Evolutionary conservation across 2,797 vertebrate genomes (phyloP), one percentile per base, ranked within the genome.

Genomic region (Notolepis coatsorum): DNA sequence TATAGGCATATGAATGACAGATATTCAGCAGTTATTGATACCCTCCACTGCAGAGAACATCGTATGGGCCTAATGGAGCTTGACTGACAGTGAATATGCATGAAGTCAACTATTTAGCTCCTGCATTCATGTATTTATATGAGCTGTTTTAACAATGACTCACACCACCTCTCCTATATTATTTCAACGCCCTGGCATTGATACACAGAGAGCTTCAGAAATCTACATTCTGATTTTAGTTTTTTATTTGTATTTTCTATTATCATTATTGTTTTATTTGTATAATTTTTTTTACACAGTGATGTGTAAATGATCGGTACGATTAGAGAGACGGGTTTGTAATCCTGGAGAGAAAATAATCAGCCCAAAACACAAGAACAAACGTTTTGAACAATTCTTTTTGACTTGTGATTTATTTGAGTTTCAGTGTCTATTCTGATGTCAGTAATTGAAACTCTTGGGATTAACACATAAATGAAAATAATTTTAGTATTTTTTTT

Each of bases 91-190:
- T 66, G 65, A 49, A 13, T 37, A 6, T 13, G 10, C 35, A 1
- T 1, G 10, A n/a, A 37, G 8, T 13, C 13, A 1, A 13, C 13
- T 13, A 5, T 37, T n/a, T 2, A 37, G 13, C 33, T 54, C 31
- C 18, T 21, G 5, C 28, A 23, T 45, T 63, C 52, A 61, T 67
- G 35, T 1, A 51, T 58, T 51, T 50, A 12, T 71, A 41, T 52
- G 61, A 57, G 46, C 10, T 7, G n/a, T n/a, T n/a, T n/a, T n/a
- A n/a, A n/a, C n/a, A n/a, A n/a, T n/a, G n/a, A n/a, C n/a, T n/a
- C n/a, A n/a, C n/a, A n/a, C n/a, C n/a, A n/a, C n/a, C n/a, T n/a
- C n/a, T n/a, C n/a, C n/a, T n/a, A n/a, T n/a, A n/a, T n/a, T n/a
- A n/a, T n/a, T n/a, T n/a, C n/a, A n/a, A n/a, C n/a, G n/a, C n/a